Evolutionary conservation across 1,140 invertebrate genomes (phyloP), one percentile per base, ranked within the genome.

Genomic region (Drosophila dunni): DNA sequence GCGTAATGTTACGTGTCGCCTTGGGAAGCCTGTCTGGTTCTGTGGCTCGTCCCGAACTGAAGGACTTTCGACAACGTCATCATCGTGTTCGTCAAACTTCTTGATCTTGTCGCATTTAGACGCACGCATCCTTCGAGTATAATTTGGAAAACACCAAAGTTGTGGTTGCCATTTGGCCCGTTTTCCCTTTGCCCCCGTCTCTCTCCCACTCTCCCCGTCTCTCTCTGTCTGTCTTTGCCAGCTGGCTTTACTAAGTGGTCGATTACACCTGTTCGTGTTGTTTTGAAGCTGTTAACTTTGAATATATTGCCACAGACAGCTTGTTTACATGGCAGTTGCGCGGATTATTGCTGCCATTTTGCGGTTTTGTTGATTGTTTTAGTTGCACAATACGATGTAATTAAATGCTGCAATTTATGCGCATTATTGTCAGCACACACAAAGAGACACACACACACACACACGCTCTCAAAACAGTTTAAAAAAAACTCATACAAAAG

Each of bases 351-450:
- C 60, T 60, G 73, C 46, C 68, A 75, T 69, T 69, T 75, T 65
- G 65, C 17, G 71, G 45, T 63, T 66, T 73, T 51, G 46, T 58
- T 76, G 15, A 67, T 60, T 58, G 56, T 58, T 77, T 86, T 81
- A 72, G 70, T 75, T 81, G 72, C 69, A 81, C 66, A 77, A 73
- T 60, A 68, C 24, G 24, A 5, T 68, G 76, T 76, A 88, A 89
- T 88, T 86, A 88, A 79, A 83, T 69, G 48, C 58, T 80, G 76
- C 67, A 73, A 63, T 66, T 57, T 46, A 53, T 70, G 36, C 54
- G 60, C 50, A 29, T 73, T 79, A 38, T 71, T 65, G 61, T 60
- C 33, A 61, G 7, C 20, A 48, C 10, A 40, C 44, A 46, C 44
- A 34, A 15, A 44, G n/a, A 17, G 38, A 10, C 29, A 63, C 60